Base-by-base conservation (phyloP, 2,888 invertebrate genomes). In the Erpobdella octoculata region DNA sequence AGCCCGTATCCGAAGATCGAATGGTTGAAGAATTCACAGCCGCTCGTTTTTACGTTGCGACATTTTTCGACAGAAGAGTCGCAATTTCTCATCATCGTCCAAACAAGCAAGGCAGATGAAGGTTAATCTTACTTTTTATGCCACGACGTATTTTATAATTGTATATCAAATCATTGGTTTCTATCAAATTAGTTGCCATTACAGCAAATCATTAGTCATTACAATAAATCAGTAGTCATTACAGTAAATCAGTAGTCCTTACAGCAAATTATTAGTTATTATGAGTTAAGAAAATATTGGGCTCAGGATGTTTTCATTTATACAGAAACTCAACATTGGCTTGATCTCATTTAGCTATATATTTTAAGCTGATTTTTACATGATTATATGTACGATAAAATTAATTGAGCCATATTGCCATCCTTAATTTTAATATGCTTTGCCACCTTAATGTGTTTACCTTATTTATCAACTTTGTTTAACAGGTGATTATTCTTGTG, bases 21-120 rank as follows among this genome's bases (percentile, higher is more conserved):
- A 53, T 95, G 95, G 95, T 87, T 88, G 70, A 93, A 93, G 84
- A 90, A 94, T 83, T 90, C 53, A n/a, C 21, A 9, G 18, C 53
- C 53, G 8, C 21, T 28, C 28, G 53, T 53, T 21, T 85, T 88
- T 28, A 90, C 91, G 3, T 91, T 91, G 75, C 86, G 93, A 0
- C 91, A 93, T 83, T 92, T 90, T 81, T 89, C 93, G 78, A 90
- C 93, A 3, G 90, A 89, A 41, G 90, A 91, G 81, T 89, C 91
- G 82, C 93, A 94, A 81, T 84, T 94, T 71, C 85, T 95, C 70
- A 89, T 95, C 64, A 93, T 95, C 77, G 89, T 92, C 58, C 89
- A 91, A 79, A 89, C 91, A 0, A 87, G 89, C 75, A 82, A 87
- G 3, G 86, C 86, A 75, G 94, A 95, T 85, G 33, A 62, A 62